These are phyloP conservation scores for Pollenia amentaria DNA, from an alignment of 2,888 invertebrate genomes.

Conservation along the genomic window DNA sequence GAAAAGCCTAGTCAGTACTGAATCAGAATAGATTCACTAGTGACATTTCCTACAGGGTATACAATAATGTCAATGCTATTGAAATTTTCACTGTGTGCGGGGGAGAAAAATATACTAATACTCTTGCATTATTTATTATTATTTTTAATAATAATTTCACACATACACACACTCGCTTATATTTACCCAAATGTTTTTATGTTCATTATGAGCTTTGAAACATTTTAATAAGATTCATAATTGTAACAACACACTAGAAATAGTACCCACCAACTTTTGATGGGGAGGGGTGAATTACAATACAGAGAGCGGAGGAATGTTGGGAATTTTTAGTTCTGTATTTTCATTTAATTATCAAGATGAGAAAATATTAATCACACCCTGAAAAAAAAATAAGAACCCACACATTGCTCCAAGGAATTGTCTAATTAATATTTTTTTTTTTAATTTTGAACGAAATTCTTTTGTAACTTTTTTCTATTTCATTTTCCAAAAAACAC, in stretches of 20 bases:
- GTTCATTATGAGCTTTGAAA: constrained; percentile 62
- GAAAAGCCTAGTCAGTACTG: too few relatives aligned
- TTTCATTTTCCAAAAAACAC: not conserved
- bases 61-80: not conserved
- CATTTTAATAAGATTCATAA: constrained; percentile 71
- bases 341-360: constrained; percentile 54
- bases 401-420: constrained; percentile 34
- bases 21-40: too few relatives aligned
- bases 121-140: not conserved
- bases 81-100: constrained; percentile 40
- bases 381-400: constrained; percentile 29
- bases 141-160: constrained; percentile 55
- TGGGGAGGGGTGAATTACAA: constrained; percentile 31
- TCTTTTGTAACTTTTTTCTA: constrained; percentile 3
- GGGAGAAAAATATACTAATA: constrained; percentile 8
- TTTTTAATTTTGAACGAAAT: not conserved
- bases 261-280: constrained; percentile 20
- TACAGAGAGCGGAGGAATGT: constrained; percentile 42
- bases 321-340: constrained; percentile 39
- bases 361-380: constrained; percentile 67
- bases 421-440: constrained; percentile 39
- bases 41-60: too few relatives aligned
- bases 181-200: constrained; percentile 2
- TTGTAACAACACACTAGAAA: constrained; percentile 63
- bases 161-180: not conserved